Base-by-base conservation (phyloP, 2,888 invertebrate species). In the Falcaria lacertinaria region DNA sequence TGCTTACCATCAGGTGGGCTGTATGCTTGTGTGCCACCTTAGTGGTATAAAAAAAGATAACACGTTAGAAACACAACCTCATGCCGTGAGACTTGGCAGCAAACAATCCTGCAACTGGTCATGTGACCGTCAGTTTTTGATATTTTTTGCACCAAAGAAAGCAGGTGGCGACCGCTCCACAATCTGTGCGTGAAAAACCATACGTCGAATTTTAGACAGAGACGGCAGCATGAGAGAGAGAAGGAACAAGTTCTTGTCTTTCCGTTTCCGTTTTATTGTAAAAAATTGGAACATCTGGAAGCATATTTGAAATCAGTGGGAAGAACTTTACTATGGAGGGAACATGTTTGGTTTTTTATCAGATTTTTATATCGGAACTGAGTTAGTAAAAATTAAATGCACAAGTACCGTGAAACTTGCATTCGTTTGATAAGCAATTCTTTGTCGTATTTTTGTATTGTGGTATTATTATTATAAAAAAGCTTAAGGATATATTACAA, bases 201-300 rank as follows among this genome's bases (percentile, higher is more conserved):
- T 77, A 66, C 65, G 70, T 72, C 77, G 77, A 75, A 68, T 58
- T 68, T 46, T 60, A 69, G 69, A 66, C 52, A 54, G 77, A 69
- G 70, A 72, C 52, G 48, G 53, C 43, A 39, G 52, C 47, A 57
- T 47, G 43, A 57, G 57, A 66, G 69, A 81, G 50, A 17, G 72
- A 64, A 77, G 51, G 61, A 39, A 42, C 39, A 53, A 60, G 47
- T 59, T 52, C 68, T 63, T 76, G 75, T 80, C 81, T 83, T 86
- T 85, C 88, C 86, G 85, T 80, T 88, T 88, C 88, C 88, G 85
- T 80, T 81, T 80, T 73, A 64, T 82, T 78, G 70, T 76, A 74
- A 83, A 81, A 79, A 85, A 71, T 67, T 63, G 49, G 72, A 80
- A 72, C 88, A 88, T 87, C 86, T 87, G 87, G 75, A 59, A 51